Evolutionary conservation across 2,797 vertebrate species (phyloP), one percentile per base, ranked within the genome.

Genomic region (Galagoides demidoff): DNA sequence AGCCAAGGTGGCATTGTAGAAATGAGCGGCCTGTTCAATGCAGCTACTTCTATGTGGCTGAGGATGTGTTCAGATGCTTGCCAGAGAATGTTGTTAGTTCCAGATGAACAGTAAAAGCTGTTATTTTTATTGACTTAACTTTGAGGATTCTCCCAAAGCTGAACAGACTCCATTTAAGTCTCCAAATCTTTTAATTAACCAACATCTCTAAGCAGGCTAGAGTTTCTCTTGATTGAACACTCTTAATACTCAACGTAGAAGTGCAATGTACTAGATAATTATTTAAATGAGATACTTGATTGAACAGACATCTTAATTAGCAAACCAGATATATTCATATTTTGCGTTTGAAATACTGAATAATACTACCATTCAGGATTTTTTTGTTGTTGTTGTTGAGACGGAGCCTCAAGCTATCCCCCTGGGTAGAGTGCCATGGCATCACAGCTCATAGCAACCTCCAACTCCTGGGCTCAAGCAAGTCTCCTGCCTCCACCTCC

Each of bases 271-370:
- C 61, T 76, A 90, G 89, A 55, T 95, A 96, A 93, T 96, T 97
- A 96, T 96, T 96, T 97, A 95, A 97, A 97, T 92, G 85, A 96
- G 77, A 55, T 63, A 84, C 85, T 97, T 90, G 37, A 59, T 70
- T 96, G 70, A 95, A 94, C 64, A 96, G 94, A 88, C 74, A 76
- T 92, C 91, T 93, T 94, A 96, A 97, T 96, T 94, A 97, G 74
- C 49, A 92, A 97, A 91, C 89, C 82, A 92, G 84, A 90, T 63
- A 64, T 82, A 74, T 71, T 63, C 89, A 92, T 78, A 94, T 93
- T 98, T 97, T 96, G 86, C 73, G 90, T 93, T 76, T 90, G 89
- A 96, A 96, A 90, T 93, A 93, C 87, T 97, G 84, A 92, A 92
- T 94, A 82, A 85, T 92, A 45, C 70, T 74, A 91, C 55, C 85